Percentiles rank a stretch among this genome's conserved stretches.
phyloP scores from a whole-genome alignment of 1,140 invertebrate genomes.

The Liolophura sinensis region DNA sequence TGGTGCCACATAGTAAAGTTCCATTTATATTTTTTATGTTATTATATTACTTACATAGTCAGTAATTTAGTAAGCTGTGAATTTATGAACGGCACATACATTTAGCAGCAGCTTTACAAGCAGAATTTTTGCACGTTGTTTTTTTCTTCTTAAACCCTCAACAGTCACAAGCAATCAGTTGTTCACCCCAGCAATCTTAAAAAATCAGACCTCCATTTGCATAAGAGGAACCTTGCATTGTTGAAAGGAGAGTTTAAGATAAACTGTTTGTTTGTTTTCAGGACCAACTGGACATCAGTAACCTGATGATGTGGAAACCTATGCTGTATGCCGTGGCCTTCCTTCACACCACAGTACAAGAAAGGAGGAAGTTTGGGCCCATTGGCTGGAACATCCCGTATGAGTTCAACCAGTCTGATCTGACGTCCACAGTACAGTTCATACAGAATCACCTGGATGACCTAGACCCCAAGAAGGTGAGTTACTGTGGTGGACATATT shows the following conservation, averaged over 20 bases:
- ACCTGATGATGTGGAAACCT: constrained; percentile 89
- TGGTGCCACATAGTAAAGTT: neutral
- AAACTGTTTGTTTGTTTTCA: constrained; percentile 17
- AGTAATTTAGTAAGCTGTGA: too few relatives aligned
- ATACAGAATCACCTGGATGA: constrained; percentile 97
- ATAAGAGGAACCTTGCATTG: too few relatives aligned
- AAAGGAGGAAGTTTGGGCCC: constrained; percentile 92
- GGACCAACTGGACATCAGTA: constrained; percentile 91
- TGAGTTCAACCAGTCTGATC: constrained; percentile 98
- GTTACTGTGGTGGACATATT: neutral
- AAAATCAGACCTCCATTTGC: too few relatives aligned
- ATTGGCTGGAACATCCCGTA: constrained; percentile 97
- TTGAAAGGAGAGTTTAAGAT: too few relatives aligned
- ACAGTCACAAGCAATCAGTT: too few relatives aligned
- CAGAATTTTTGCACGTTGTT: too few relatives aligned
- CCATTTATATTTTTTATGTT: neutral
- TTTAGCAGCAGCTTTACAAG: too few relatives aligned
- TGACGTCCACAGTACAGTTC: constrained; percentile 92
- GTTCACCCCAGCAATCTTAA: too few relatives aligned
- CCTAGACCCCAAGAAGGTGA: constrained; percentile 89
- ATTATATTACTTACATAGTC: too few relatives aligned
- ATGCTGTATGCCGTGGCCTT: constrained; percentile 94
- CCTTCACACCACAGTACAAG: constrained; percentile 67
- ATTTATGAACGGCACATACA: too few relatives aligned
- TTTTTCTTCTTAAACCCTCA: too few relatives aligned